phyloP scores from a whole-genome alignment of 2,888 invertebrate species.

The Seira musarum region DNA sequence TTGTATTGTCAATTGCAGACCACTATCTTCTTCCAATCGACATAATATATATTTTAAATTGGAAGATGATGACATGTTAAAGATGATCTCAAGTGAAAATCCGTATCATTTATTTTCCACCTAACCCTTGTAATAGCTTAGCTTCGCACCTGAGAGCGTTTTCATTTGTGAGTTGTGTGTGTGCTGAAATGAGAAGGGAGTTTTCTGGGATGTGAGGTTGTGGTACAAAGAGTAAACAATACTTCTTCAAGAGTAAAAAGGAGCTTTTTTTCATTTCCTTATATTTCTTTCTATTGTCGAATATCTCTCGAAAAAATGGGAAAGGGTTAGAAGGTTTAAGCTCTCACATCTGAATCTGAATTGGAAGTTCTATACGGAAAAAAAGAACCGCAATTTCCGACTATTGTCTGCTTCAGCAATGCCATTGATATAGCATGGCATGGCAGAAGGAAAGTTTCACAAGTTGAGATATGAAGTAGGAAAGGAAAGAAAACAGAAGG shows the following conservation, averaged over 20 bases:
- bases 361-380: background rate
- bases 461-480: background rate
- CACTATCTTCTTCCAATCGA: background rate
- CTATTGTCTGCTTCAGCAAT: background rate
- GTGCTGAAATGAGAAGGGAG: background rate
- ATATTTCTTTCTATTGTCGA: background rate
- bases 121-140: no score
- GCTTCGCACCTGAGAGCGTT: no score
- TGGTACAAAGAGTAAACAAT: background rate
- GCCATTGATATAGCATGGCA: background rate
- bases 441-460: background rate
- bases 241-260: background rate
- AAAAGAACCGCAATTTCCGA: background rate
- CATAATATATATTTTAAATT: background rate
- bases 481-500: background rate
- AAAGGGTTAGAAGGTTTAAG: background rate
- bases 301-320: background rate
- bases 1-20: background rate
- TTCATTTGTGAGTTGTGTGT: no score
- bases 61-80: background rate
- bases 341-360: background rate
- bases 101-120: background rate
- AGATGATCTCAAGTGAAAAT: background rate
- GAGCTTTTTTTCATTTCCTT: background rate
- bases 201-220: background rate